These are phyloP conservation scores for Sylvicola cinctus DNA, from an alignment of 2,888 invertebrate genomes.

Conservation along the genomic window DNA sequence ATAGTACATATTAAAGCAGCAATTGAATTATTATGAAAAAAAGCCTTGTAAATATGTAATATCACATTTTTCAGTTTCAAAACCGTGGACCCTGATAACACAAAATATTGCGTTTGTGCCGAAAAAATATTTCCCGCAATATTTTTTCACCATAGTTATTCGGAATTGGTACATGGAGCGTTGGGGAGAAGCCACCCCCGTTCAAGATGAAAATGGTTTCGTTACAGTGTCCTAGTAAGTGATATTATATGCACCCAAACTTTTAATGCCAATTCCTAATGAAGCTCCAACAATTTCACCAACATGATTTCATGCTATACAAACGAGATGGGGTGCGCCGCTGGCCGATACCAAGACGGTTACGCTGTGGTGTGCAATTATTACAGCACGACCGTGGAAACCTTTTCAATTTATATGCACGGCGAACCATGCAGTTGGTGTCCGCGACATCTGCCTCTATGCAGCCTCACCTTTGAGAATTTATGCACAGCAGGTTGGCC, in stretches of 20 bases:
- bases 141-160: slow-evolving; percentile 6
- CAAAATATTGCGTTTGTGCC: slow-evolving; percentile 4
- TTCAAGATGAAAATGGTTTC: not conserved
- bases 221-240: no score
- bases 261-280: no score
- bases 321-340: not conserved
- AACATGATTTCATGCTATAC: not conserved
- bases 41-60: no score
- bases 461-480: slow-evolving; percentile 6
- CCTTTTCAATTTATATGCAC: slow-evolving; percentile 1
- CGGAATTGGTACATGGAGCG: slow-evolving; percentile 10
- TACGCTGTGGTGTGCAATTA: slow-evolving; percentile 9
- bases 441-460: slow-evolving; percentile 8
- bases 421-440: slow-evolving; percentile 8
- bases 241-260: no score
- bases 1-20: not conserved
- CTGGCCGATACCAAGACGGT: slow-evolving; percentile 5
- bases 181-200: slow-evolving; percentile 7
- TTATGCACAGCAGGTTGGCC: slow-evolving; percentile 7
- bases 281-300: slow-evolving; percentile 8
- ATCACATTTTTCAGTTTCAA: not conserved
- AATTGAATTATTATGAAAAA: not conserved
- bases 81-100: slow-evolving; percentile 6
- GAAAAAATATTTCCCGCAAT: slow-evolving; percentile 7
- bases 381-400: slow-evolving; percentile 4